These are phyloP conservation scores for Alviniconcha strummeri DNA, from an alignment of 2,888 invertebrate genomes.

Conservation along the genomic window DNA sequence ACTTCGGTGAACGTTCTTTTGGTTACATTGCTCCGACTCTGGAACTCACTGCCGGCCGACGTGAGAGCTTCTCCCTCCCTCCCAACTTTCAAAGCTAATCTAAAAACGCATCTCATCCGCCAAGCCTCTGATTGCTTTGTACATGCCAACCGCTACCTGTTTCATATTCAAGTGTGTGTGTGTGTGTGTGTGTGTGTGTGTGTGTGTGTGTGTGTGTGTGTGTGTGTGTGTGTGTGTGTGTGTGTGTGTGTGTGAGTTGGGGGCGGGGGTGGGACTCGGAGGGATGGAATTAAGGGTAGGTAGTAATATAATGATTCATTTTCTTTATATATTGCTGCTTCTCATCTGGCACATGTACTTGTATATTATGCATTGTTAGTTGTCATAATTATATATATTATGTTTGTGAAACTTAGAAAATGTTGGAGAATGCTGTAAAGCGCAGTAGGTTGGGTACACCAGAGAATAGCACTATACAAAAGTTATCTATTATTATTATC, in stretches of 20 bases:
- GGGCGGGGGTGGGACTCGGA: background rate
- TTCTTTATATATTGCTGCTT: background rate
- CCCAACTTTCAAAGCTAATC: background rate
- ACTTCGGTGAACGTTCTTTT: background rate
- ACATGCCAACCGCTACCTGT: background rate
- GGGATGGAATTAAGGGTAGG: background rate
- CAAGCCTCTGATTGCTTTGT: no score
- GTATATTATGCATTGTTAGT: background rate
- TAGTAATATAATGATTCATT: background rate
- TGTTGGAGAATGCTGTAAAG: background rate
- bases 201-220: background rate
- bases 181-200: slow-evolving; percentile 1
- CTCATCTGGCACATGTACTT: background rate
- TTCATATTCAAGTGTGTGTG: background rate
- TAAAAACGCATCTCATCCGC: background rate
- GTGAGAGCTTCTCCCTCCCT: background rate
- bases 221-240: background rate
- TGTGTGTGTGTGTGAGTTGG: background rate
- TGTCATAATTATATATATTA: background rate
- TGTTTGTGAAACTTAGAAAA: background rate
- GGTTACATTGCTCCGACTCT: background rate
- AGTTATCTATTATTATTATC: no score
- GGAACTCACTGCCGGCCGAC: no score
- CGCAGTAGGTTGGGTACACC: no score
- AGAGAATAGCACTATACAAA: no score